Conservation (phyloP, 2,888 invertebrate species). For the Adelognathus sp. region DNA sequence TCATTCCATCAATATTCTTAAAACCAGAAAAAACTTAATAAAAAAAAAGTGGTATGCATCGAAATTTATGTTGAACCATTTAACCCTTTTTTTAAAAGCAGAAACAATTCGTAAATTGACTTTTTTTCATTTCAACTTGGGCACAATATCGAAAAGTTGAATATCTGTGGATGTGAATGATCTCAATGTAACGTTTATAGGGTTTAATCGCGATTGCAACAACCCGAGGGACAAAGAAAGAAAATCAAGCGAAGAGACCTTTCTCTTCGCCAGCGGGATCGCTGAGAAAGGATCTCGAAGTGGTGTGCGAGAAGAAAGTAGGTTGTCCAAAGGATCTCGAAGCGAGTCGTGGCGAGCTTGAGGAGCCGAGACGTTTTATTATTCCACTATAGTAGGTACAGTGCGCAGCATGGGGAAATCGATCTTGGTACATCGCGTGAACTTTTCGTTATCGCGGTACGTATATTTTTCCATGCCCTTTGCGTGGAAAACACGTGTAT, state of each 20-base stretch:
- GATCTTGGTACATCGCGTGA: conserved; percentile 10
- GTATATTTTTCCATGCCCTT: conserved; percentile 24
- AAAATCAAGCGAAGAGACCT: conserved; percentile 39
- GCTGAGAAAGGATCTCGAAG: conserved; percentile 47
- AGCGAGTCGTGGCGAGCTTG: conserved; percentile 20
- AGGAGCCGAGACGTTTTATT: neutral
- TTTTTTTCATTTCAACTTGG: too few relatives aligned
- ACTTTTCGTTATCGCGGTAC: conserved; percentile 1
- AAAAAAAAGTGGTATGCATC: too few relatives aligned
- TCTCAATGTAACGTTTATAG: too few relatives aligned
- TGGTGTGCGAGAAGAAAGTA: conserved; percentile 56
- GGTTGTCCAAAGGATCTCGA: conserved; percentile 52
- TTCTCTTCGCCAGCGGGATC: conserved; percentile 51
- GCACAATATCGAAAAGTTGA: too few relatives aligned
- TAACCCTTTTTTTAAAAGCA: too few relatives aligned
- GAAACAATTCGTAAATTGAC: too few relatives aligned
- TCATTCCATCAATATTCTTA: too few relatives aligned
- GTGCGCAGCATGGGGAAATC: neutral
- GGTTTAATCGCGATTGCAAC: too few relatives aligned
- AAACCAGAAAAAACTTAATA: too few relatives aligned
- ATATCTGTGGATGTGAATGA: too few relatives aligned
- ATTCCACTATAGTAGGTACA: neutral
- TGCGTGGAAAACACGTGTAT: conserved; percentile 6
- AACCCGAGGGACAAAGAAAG: neutral
- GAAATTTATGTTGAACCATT: too few relatives aligned